These are phyloP conservation scores for Lipotes vexillifer DNA, from an alignment of 2,113 vertebrate genomes.

Conservation along the genomic window DNA sequence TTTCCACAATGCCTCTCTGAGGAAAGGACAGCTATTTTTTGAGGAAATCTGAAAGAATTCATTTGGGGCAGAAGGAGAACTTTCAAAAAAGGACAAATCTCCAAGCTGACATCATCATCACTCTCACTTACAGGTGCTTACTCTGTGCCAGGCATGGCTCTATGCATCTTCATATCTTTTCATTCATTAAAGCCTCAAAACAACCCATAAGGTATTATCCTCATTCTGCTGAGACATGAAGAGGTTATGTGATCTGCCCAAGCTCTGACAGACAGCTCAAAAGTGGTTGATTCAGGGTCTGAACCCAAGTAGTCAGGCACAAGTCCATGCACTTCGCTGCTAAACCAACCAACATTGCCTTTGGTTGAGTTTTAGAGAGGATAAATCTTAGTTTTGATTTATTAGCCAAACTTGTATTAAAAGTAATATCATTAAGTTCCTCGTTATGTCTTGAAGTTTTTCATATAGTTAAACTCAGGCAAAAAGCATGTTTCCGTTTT, in stretches of 20 bases:
- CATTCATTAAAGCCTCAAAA: constrained; percentile 7
- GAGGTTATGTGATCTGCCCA: neutral
- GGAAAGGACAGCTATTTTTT: neutral
- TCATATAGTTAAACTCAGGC: neutral
- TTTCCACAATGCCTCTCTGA: neutral
- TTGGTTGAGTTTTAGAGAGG: constrained; percentile 1
- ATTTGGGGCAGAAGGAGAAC: neutral
- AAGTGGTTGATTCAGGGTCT: neutral
- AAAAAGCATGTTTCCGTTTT: neutral
- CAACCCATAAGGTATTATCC: neutral
- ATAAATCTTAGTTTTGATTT: constrained; percentile 30
- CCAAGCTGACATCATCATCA: neutral
- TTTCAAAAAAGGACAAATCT: constrained; percentile 9
- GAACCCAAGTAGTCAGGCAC: neutral
- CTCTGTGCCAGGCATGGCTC: neutral
- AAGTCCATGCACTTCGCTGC: neutral
- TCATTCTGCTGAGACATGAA: neutral
- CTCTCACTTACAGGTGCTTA: neutral
- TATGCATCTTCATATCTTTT: neutral
- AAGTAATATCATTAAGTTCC: neutral
- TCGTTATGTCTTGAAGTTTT: neutral
- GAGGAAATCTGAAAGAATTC: constrained; percentile 27
- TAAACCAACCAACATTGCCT: neutral
- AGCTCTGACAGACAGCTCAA: neutral
- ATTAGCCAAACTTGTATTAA: neutral